Base-by-base conservation (phyloP, 2,888 invertebrate genomes). In the Molanna angustata region DNA sequence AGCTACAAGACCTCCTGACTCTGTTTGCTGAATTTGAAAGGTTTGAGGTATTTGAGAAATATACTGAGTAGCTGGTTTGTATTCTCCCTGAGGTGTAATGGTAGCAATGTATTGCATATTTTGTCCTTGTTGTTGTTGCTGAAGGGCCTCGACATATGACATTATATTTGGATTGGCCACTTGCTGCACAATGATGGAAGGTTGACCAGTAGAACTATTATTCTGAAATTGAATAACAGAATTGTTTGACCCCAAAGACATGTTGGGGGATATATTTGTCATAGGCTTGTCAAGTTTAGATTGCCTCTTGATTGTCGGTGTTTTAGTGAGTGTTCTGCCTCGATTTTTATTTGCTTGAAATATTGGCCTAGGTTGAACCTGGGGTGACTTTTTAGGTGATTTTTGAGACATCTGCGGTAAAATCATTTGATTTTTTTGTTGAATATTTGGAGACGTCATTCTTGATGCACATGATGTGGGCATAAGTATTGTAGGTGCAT, bases 61-160 rank as follows among this genome's bases (percentile, higher is more conserved):
- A 54, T 79, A 81, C 58, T 82, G 80, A 27, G 80, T 77, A 14
- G 72, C 71, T 1, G 75, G 71, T 61, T 81, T 81, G 42, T 71
- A 80, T 40, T 81, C 81, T 48, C 74, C 74, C 66, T 83, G 83
- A 4, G 84, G 82, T 0, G 82, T 78, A 54, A 85, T 80, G 0
- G 88, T 82, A 7, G 88, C 82, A 40, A 90, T 84, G 62, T 89
- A 90, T 63, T 90, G 90, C 68, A 89, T 75, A 65, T 85, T 85
- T 66, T 85, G 85, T 52, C 82, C 82, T 50, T 84, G 80, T 60
- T 84, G 83, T 62, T 85, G 86, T 45, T 85, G 85, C 62, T 85
- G 85, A 60, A 85, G 74, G 1, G 84, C 78, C 64, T 86, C 85
- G 2, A 86, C 82, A 67, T 85, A 86, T 1, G 84, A 82, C 74